phyloP scores from a whole-genome alignment of 2,888 invertebrate genomes.

The Silvanus unidentatus region DNA sequence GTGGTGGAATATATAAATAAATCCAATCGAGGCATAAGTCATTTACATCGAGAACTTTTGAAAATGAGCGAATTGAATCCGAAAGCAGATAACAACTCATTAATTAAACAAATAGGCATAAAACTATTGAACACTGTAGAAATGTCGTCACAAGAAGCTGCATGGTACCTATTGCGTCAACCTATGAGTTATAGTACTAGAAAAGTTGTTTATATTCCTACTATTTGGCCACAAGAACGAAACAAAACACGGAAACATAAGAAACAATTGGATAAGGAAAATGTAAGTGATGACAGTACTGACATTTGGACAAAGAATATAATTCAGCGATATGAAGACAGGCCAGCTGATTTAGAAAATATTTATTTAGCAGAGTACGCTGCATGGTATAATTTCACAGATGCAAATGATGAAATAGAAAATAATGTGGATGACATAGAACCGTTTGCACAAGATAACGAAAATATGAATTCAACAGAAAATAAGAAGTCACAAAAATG shows the following conservation, averaged over 20 bases:
- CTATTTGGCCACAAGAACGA: constrained; percentile 40
- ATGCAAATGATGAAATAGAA: no score
- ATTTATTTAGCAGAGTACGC: constrained; percentile 41
- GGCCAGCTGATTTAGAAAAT: constrained; percentile 35
- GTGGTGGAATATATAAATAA: constrained; percentile 41
- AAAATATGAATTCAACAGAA: constrained; percentile 25
- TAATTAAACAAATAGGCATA: constrained; percentile 26
- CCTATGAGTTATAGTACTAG: constrained; percentile 40
- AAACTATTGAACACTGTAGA: constrained; percentile 36
- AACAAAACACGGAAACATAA: constrained; percentile 33
- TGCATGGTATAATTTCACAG: constrained; percentile 14
- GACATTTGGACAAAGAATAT: constrained; percentile 44
- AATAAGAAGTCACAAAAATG: constrained; percentile 11
- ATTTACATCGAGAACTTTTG: constrained; percentile 33
- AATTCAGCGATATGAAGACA: constrained; percentile 41
- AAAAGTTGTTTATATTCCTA: constrained; percentile 36
- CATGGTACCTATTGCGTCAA: constrained; percentile 44
- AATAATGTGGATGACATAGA: no score
- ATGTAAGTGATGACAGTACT: constrained; percentile 35
- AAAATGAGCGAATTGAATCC: constrained; percentile 26
- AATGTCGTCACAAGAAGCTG: constrained; percentile 43
- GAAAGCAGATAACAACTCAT: neutral
- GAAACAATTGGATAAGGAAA: constrained; percentile 29
- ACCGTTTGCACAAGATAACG: no score
- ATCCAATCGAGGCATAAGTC: constrained; percentile 33